Base-by-base conservation (phyloP, 2,797 vertebrate species). In the Pangasius djambal region DNA sequence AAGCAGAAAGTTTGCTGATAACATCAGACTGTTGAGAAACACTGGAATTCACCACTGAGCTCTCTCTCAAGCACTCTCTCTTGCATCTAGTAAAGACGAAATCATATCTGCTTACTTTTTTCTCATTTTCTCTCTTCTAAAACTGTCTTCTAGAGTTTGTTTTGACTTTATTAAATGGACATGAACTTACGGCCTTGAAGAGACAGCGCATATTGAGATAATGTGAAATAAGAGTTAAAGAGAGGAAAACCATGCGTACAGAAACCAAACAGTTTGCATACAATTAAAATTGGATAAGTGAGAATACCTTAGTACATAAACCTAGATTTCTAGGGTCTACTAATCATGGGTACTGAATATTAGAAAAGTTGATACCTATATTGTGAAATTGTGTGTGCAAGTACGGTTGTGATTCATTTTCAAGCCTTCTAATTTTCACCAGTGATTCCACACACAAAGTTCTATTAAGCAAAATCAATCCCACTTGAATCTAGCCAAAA, bases 1-100 rank as follows among this genome's bases (percentile, higher is more conserved):
- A 37, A 88, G 63, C 88, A 89, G 50, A 83, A 86, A 48, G 37
- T 86, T 81, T 85, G 61, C 74, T 82, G 88, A 89, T 86, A 81
- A 82, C 48, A 89, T 89, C 88, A 48, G 63, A 81, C 34, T 85
- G 44, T 85, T 57, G 48, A 88, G 61, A 85, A 85, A 88, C 72
- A 85, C 10, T 86, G 75, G 63, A 86, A 86, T 86, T 82, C 52
- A 82, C 75, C 82, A 31, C 63, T 52, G 31, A 59, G 22, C 75
- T 55, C 75, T 69, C 86, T 34, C 86, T 78, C 74, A 65, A 48
- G 57, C 85, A 74, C 85, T 86, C 44, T 50, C 70, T 28, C 50
- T 48, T 4, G 18, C 20, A 70, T 50, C n/a, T 31, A 69, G 25
- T 31, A 34, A 77, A 77, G 57, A 65, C n/a, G 40, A 75, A 69